Conservation (phyloP, 92 coral and sea anemone species). For the Montipora capitata region DNA sequence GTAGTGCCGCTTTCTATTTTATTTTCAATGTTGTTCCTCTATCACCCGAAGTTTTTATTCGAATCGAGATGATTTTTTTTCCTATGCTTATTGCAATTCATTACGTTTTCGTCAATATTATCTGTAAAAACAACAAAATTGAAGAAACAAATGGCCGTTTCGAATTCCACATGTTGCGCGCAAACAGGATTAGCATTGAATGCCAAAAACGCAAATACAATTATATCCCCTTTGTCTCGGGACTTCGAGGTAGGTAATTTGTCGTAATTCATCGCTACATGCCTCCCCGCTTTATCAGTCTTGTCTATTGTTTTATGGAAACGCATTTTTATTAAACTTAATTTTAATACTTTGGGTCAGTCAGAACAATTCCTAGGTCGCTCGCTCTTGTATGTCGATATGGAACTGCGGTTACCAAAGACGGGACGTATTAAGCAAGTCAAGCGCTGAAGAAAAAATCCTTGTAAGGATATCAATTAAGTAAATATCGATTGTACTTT, state of each 20-base stretch:
- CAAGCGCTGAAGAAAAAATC: conserved; percentile 35
- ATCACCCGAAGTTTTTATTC: not conserved
- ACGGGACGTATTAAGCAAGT: not conserved
- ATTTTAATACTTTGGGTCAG: conserved; percentile 46
- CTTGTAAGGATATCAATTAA: conserved; percentile 24
- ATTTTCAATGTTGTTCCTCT: not conserved
- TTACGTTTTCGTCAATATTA: conserved; percentile 10
- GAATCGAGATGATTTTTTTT: conserved; percentile 35
- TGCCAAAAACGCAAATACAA: conserved; percentile 5
- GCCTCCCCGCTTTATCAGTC: conserved; percentile 4
- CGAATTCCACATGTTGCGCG: conserved; percentile 20
- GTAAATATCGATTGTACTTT: conserved; percentile 23
- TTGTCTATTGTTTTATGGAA: conserved; percentile 17
- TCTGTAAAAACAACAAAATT: conserved; percentile 33
- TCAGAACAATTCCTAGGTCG: conserved; percentile 36
- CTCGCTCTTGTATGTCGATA: conserved; percentile 18
- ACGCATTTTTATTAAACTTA: conserved; percentile 40
- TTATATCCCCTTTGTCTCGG: conserved; percentile 25
- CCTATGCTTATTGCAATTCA: not conserved
- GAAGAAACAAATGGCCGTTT: conserved; percentile 20
- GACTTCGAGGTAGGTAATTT: not conserved
- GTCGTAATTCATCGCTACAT: conserved; percentile 22
- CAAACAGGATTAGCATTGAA: conserved; percentile 50
- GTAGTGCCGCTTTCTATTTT: not conserved
- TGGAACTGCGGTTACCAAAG: conserved; percentile 9